These are phyloP conservation scores for Enhydra lutris DNA, from an alignment of 2,113 vertebrate genomes.

Conservation along the genomic window DNA sequence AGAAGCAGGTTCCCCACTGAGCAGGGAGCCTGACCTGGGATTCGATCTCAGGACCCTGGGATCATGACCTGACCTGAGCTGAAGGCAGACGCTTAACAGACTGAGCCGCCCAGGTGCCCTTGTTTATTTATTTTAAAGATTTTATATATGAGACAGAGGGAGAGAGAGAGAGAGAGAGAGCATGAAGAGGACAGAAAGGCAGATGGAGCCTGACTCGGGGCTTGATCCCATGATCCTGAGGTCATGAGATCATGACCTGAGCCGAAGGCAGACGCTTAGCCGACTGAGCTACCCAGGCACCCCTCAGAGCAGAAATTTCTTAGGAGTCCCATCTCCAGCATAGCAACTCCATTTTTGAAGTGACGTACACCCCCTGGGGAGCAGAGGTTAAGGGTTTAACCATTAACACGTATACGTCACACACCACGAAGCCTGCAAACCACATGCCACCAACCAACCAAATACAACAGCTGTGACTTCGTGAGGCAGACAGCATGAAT, in stretches of 20 bases:
- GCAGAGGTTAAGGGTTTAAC: neutral
- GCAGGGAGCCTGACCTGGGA: fast-evolving
- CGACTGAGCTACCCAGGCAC: neutral
- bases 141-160: too few relatives aligned
- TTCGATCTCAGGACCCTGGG: neutral
- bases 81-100: neutral
- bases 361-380: neutral
- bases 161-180: too few relatives aligned
- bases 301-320: neutral
- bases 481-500: neutral
- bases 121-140: too few relatives aligned
- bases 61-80: neutral
- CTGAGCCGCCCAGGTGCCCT: neutral
- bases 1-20: neutral
- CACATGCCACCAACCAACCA: neutral
- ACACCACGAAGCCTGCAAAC: neutral
- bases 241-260: neutral
- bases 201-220: too few relatives aligned
- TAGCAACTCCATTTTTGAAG: neutral
- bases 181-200: too few relatives aligned
- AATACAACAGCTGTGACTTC: neutral
- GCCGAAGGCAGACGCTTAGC: neutral
- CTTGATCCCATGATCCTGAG: neutral
- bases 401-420: fast-evolving
- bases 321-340: neutral